Evolutionary conservation across 2,888 invertebrate genomes (phyloP).

Genomic region (Achlya flavicornis): DNA sequence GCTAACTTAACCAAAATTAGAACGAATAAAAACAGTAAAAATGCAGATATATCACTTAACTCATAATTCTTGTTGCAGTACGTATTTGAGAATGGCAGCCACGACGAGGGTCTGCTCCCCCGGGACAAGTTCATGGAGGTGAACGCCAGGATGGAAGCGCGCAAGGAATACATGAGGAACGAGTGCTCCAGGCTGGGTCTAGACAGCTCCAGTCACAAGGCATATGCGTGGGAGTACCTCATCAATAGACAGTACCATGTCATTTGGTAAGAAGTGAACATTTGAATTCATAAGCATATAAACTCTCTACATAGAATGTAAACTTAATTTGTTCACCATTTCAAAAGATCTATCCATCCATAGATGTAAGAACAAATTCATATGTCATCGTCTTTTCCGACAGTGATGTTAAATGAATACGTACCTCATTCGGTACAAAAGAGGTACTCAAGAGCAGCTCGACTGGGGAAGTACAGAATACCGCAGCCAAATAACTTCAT

Average conservation of each 20-base stretch:
- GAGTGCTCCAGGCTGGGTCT: constrained; percentile 86
- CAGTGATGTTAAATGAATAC: too few species aligned
- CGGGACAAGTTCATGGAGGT: constrained; percentile 84
- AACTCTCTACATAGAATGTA: too few species aligned
- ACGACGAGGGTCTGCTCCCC: constrained; percentile 67
- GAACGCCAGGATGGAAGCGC: constrained; percentile 82
- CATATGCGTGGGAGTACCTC: constrained; percentile 94
- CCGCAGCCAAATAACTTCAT: too few species aligned
- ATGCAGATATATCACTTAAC: constrained; percentile 14
- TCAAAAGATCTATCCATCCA: too few species aligned
- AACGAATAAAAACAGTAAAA: neutral
- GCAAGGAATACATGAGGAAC: constrained; percentile 83
- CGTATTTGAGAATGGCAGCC: constrained; percentile 74
- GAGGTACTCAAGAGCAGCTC: too few species aligned
- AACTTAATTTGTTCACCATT: too few species aligned
- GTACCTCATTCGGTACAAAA: too few species aligned
- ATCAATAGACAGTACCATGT: constrained; percentile 91
- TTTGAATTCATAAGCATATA: neutral
- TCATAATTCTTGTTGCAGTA: constrained; percentile 68
- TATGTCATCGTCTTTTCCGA: too few species aligned
- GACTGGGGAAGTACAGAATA: too few species aligned
- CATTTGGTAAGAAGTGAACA: constrained; percentile 86
- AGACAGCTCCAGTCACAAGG: constrained; percentile 85
- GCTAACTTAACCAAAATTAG: neutral
- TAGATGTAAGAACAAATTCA: too few species aligned